Percentiles rank a stretch among this genome's conserved stretches.
phyloP scores from a whole-genome alignment of 2,113 vertebrate genomes.

The Oryzias melastigma region DNA sequence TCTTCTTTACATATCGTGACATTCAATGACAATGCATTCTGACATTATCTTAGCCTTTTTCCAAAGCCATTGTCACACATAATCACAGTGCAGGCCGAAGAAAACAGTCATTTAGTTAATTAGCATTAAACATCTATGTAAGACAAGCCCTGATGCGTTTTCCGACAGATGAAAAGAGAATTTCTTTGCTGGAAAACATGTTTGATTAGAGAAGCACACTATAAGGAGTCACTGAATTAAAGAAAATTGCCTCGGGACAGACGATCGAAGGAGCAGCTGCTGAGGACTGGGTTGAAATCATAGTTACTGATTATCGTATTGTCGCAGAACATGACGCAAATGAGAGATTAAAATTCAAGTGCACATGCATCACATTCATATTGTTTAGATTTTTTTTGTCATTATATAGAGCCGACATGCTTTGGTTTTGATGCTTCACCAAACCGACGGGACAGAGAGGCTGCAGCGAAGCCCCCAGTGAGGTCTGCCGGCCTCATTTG shows the following conservation, averaged over 20 bases:
- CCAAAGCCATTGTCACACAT: background rate
- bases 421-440: background rate
- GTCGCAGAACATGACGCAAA: conserved; percentile 10
- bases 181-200: background rate
- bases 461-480: background rate
- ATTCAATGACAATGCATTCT: conserved; percentile 28
- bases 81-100: background rate
- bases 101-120: conserved; percentile 3
- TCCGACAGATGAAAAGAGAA: conserved; percentile 8
- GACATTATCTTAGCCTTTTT: conserved; percentile 27
- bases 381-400: conserved; percentile 22
- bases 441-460: background rate
- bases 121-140: background rate
- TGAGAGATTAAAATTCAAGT: conserved; percentile 20
- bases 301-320: conserved; percentile 42
- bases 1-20: conserved; percentile 44
- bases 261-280: background rate
- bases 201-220: conserved; percentile 8
- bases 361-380: conserved; percentile 18
- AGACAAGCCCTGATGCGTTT: conserved; percentile 8
- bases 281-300: conserved; percentile 12
- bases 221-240: conserved; percentile 1
- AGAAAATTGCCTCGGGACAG: conserved; percentile 8
- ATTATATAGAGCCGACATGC: conserved; percentile 4
- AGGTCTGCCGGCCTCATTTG: background rate